Percentiles rank a stretch among this genome's conserved stretches.
These are phyloP conservation scores for Paraescarpia echinospica DNA, from an alignment of 1,140 invertebrate species.

Conservation along the genomic window DNA sequence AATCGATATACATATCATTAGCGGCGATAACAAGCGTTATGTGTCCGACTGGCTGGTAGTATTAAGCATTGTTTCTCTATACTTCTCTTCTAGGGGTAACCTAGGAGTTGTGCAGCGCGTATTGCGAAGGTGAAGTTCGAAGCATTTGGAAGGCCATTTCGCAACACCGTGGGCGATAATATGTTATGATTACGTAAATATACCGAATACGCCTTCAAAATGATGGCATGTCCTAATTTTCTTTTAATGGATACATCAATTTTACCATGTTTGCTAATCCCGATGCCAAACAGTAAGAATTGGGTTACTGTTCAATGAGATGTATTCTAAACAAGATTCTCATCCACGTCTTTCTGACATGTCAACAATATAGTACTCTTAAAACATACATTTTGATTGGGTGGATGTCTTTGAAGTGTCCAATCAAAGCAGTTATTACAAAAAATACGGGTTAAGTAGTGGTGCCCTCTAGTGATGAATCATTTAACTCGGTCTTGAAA, in stretches of 20 bases:
- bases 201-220: background rate
- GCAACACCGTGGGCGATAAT: too few relatives aligned
- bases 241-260: background rate
- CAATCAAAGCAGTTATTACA: too few relatives aligned
- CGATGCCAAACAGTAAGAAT: background rate
- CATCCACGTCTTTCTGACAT: background rate
- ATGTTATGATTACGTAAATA: background rate
- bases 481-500: background rate
- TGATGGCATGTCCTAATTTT: background rate
- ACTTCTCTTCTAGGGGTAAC: too few relatives aligned
- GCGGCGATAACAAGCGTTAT: too few relatives aligned
- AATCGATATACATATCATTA: too few relatives aligned
- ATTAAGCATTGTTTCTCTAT: too few relatives aligned
- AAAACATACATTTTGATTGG: too few relatives aligned
- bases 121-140: too few relatives aligned
- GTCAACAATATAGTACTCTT: background rate
- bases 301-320: background rate
- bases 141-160: too few relatives aligned
- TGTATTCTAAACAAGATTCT: background rate
- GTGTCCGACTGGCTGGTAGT: too few relatives aligned
- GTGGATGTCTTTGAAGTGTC: too few relatives aligned
- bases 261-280: constrained; percentile 10
- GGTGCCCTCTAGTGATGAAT: background rate
- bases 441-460: background rate
- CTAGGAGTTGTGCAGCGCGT: too few relatives aligned